Conservation (phyloP, 2,113 vertebrate species). For the Mus pahari region DNA sequence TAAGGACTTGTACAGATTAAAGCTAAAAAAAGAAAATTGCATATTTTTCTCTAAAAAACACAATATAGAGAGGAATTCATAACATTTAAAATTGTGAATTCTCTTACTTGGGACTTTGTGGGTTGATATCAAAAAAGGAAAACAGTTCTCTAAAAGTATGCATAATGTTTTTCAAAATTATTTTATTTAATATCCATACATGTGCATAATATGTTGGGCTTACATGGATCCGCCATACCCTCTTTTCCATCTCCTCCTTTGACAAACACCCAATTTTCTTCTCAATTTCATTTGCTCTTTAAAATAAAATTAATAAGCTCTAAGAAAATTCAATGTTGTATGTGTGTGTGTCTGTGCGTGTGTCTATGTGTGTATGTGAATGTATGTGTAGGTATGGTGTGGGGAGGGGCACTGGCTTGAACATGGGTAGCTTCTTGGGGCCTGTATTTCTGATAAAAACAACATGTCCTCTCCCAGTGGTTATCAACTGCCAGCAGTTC, state of each 20-base stretch:
- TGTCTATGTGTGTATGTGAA: neutral
- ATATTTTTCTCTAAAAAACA: neutral
- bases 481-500: neutral
- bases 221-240: neutral
- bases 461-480: neutral
- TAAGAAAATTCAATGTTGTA: neutral
- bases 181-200: neutral
- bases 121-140: neutral
- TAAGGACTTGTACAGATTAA: conserved; percentile 26
- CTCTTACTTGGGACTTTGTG: neutral
- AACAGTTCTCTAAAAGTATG: neutral
- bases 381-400: neutral
- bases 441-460: neutral
- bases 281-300: neutral
- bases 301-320: neutral
- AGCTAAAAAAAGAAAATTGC: neutral
- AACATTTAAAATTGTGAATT: neutral
- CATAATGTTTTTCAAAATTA: too few relatives aligned
- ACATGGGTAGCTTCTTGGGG: neutral
- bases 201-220: neutral
- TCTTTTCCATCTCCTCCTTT: neutral
- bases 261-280: neutral
- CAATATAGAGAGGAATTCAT: neutral
- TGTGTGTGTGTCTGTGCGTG: rapidly evolving
- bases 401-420: neutral